These are phyloP conservation scores for Trialeurodes vaporariorum DNA, from an alignment of 1,140 invertebrate genomes.

Conservation along the genomic window DNA sequence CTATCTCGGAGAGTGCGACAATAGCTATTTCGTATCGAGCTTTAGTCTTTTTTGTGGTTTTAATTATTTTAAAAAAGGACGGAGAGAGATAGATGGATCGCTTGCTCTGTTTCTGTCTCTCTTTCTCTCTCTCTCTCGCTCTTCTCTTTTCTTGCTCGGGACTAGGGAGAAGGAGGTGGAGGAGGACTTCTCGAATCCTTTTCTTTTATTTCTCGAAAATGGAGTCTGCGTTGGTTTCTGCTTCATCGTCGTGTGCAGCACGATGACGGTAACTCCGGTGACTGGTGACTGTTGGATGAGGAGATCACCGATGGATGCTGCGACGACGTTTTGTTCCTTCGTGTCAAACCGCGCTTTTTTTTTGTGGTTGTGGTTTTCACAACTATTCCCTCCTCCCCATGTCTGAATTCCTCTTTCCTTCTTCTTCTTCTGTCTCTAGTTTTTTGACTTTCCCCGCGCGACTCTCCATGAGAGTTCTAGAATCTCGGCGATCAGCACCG, in stretches of 20 bases:
- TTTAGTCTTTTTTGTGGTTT: constrained; percentile 1
- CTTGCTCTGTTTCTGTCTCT: no score
- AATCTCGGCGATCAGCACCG: no score
- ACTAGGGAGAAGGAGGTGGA: neutral
- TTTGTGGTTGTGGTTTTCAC: neutral
- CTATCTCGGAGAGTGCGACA: neutral
- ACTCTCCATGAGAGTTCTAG: no score
- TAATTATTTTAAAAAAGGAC: neutral
- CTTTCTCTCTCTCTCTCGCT: no score
- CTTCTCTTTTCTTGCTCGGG: no score
- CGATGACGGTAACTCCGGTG: no score
- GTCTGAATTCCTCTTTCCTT: no score
- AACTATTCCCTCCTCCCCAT: neutral
- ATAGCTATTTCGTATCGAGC: neutral
- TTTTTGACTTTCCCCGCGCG: no score
- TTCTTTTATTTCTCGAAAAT: neutral
- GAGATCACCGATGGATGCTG: no score
- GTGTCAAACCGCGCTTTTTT: neutral
- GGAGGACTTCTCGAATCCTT: neutral
- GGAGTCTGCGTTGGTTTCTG: neutral
- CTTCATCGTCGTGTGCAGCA: neutral
- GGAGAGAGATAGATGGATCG: neutral
- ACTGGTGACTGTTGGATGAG: no score
- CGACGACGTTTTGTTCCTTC: neutral
- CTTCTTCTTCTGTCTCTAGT: no score